Evolutionary conservation across 2,888 invertebrate species (phyloP).

Genomic region (Scrobipalpa costella): DNA sequence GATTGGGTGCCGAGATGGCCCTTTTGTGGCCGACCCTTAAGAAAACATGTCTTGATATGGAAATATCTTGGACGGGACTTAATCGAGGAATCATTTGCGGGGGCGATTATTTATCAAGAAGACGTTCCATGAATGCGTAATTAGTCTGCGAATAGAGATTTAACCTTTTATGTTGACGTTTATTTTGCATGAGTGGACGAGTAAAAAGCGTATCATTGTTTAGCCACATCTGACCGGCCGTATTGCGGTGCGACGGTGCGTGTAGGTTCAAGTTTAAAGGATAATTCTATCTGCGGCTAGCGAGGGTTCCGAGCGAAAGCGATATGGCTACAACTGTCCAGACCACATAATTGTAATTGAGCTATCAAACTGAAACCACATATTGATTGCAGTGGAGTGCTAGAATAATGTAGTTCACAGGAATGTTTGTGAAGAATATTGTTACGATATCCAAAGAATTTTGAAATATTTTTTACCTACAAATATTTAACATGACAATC

Average conservation of each 20-base stretch:
- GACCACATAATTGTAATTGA: slow-evolving; percentile 38
- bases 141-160: slow-evolving; percentile 59
- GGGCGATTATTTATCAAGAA: slow-evolving; percentile 72
- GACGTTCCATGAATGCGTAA: slow-evolving; percentile 70
- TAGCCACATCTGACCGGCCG: slow-evolving; percentile 60
- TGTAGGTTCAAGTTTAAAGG: slow-evolving; percentile 63
- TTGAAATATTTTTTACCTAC: slow-evolving; percentile 32
- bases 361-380: slow-evolving; percentile 14
- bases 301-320: slow-evolving; percentile 33
- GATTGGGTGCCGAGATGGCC: slow-evolving; percentile 80
- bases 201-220: slow-evolving; percentile 63
- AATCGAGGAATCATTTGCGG: slow-evolving; percentile 77
- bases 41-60: slow-evolving; percentile 82
- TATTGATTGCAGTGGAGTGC: background rate
- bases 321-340: slow-evolving; percentile 37
- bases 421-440: background rate
- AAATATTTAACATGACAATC: slow-evolving; percentile 49
- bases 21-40: slow-evolving; percentile 80
- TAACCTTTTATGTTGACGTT: slow-evolving; percentile 61
- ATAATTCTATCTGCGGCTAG: slow-evolving; percentile 57
- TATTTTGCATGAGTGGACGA: slow-evolving; percentile 67
- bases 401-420: background rate
- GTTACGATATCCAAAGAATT: slow-evolving; percentile 9
- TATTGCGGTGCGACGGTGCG: slow-evolving; percentile 68
- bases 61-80: slow-evolving; percentile 75